Percentiles rank a stretch among this genome's conserved stretches.
Evolutionary conservation across 2,888 invertebrate species (phyloP).

Genomic region (Drosophila neotestacea): DNA sequence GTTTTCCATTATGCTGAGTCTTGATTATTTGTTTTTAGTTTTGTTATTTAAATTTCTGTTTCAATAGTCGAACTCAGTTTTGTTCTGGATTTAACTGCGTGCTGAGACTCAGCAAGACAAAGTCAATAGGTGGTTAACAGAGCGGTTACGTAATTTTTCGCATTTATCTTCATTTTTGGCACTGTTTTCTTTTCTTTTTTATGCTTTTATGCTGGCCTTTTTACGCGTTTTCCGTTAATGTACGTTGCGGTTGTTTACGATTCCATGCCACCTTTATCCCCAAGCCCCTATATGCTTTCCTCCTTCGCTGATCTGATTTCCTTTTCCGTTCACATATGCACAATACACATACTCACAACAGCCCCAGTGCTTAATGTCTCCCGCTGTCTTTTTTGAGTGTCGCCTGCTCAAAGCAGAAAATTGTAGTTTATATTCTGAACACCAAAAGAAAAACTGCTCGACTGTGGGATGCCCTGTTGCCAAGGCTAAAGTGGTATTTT

Average conservation of each 20-base stretch:
- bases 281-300: slow-evolving; percentile 2
- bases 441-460: not conserved
- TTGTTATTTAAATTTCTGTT: not conserved
- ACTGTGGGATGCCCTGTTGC: slow-evolving; percentile 15
- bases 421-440: slow-evolving; percentile 44
- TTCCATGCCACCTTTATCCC: slow-evolving; percentile 36
- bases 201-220: slow-evolving; percentile 43
- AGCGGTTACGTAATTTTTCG: slow-evolving; percentile 61
- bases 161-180: slow-evolving; percentile 76
- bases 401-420: slow-evolving; percentile 48
- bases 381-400: slow-evolving; percentile 56
- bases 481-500: not conserved
- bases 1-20: too few species aligned
- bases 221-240: slow-evolving; percentile 48
- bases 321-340: slow-evolving; percentile 45
- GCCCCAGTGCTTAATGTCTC: slow-evolving; percentile 45
- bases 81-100: slow-evolving; percentile 20
- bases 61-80: slow-evolving; percentile 29
- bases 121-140: slow-evolving; percentile 20
- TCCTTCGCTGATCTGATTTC: slow-evolving; percentile 55
- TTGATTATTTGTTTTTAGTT: too few species aligned
- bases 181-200: slow-evolving; percentile 43
- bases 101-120: not conserved
- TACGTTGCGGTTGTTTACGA: slow-evolving; percentile 48
- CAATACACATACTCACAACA: slow-evolving; percentile 23